Conservation (phyloP, 2,888 invertebrate species). For the Gastracanthus pulcherrimus region DNA sequence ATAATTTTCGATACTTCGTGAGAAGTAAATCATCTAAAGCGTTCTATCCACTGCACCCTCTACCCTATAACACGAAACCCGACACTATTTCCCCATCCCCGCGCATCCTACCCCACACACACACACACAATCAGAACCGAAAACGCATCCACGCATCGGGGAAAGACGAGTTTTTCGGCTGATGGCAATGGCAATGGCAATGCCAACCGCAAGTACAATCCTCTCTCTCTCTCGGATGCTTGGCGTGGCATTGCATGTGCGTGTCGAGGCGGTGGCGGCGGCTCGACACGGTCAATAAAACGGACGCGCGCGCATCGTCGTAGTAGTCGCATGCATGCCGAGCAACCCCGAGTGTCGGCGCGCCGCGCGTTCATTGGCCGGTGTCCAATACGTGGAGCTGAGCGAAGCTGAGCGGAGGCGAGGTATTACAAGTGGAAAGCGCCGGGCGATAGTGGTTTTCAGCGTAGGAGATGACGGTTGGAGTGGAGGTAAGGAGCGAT, state of each 20-base stretch:
- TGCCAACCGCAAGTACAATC: conserved; percentile 61
- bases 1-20: too few species aligned
- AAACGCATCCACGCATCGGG: too few species aligned
- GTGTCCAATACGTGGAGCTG: conserved; percentile 9
- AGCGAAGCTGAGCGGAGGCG: too few species aligned
- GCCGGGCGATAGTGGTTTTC: neutral
- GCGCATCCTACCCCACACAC: neutral
- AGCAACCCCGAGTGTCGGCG: too few species aligned
- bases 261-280: neutral
- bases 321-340: too few species aligned
- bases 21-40: too few species aligned
- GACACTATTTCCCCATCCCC: too few species aligned
- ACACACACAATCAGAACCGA: neutral
- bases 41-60: too few species aligned
- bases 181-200: conserved; percentile 46
- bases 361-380: conserved; percentile 1
- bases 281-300: conserved; percentile 66
- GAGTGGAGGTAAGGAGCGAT: too few species aligned
- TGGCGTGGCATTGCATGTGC: conserved; percentile 61
- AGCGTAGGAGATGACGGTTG: too few species aligned
- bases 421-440: neutral
- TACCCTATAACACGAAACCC: too few species aligned
- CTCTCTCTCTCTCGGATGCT: too few species aligned
- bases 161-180: conserved; percentile 45
- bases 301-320: conserved; percentile 52